Percentiles rank a stretch among this genome's conserved stretches.
Conservation (phyloP, 2,797 vertebrate species). For the Bucorvus abyssinicus region DNA sequence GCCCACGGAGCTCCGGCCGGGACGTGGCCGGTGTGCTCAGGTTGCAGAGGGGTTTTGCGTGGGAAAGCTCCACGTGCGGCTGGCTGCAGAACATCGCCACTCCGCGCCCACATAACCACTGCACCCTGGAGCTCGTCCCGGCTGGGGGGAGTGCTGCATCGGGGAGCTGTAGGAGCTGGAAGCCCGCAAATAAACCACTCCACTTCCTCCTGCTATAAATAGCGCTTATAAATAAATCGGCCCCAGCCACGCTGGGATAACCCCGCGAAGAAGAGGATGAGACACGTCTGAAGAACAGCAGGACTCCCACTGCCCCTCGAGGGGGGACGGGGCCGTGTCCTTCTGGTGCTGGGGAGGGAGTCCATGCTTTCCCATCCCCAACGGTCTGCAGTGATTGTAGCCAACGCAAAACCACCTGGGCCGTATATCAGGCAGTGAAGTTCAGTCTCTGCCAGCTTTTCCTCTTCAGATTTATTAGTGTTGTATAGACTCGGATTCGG, state of each 20-base stretch:
- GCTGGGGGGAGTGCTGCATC: neutral
- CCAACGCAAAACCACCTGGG: slow-evolving; percentile 26
- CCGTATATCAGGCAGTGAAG: neutral
- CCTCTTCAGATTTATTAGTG: slow-evolving; percentile 44
- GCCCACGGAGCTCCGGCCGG: neutral
- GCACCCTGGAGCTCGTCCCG: neutral
- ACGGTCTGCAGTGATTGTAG: neutral
- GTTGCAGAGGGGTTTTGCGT: fast-evolving
- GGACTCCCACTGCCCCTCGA: neutral
- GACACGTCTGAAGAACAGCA: neutral
- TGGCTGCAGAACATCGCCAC: neutral
- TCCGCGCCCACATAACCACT: neutral
- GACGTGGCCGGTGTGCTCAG: fast-evolving
- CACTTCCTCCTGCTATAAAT: slow-evolving; percentile 33
- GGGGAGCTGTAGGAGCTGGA: neutral
- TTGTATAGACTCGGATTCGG: slow-evolving; percentile 14
- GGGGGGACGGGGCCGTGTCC: neutral
- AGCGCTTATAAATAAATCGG: neutral
- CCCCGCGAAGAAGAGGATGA: neutral
- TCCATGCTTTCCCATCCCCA: neutral
- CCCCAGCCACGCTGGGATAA: neutral
- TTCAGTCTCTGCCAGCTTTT: slow-evolving; percentile 14
- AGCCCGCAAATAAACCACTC: neutral
- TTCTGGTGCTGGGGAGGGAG: neutral
- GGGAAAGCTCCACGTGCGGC: neutral